Conservation (phyloP, 2,797 vertebrate genomes). For the Lophotriccus pileatus region DNA sequence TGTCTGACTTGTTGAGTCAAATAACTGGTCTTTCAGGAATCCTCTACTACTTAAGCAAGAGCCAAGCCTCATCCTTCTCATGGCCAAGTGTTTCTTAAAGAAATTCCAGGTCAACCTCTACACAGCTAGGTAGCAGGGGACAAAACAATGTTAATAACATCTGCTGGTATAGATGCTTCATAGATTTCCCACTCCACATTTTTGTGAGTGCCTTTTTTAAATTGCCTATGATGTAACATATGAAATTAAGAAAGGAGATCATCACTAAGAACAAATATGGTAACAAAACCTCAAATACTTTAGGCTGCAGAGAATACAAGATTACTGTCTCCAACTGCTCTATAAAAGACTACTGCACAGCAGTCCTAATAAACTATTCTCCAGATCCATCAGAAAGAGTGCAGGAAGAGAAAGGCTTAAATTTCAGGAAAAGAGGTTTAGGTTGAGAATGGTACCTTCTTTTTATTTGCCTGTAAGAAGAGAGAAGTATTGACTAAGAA, state of each 20-base stretch:
- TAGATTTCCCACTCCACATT: neutral
- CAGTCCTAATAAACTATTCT: neutral
- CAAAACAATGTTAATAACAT: neutral
- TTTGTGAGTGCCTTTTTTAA: neutral
- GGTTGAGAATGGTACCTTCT: neutral
- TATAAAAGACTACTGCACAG: neutral
- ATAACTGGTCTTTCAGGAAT: constrained; percentile 59
- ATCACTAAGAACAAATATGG: neutral
- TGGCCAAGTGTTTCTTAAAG: neutral
- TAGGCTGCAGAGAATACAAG: neutral
- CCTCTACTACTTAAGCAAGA: neutral
- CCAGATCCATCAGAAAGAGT: neutral
- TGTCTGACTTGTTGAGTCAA: constrained; percentile 25
- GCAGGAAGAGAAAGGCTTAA: neutral
- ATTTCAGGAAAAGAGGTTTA: neutral
- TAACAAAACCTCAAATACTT: neutral
- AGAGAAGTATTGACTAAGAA: neutral
- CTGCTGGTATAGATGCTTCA: neutral
- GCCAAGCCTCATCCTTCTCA: neutral
- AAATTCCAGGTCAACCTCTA: neutral
- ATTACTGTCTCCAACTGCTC: neutral
- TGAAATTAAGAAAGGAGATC: neutral
- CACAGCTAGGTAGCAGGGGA: rapidly evolving
- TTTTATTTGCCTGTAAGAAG: neutral
- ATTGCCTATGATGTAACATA: neutral